Conservation (phyloP, 2,888 invertebrate species). For the Monochamus alternatus region DNA sequence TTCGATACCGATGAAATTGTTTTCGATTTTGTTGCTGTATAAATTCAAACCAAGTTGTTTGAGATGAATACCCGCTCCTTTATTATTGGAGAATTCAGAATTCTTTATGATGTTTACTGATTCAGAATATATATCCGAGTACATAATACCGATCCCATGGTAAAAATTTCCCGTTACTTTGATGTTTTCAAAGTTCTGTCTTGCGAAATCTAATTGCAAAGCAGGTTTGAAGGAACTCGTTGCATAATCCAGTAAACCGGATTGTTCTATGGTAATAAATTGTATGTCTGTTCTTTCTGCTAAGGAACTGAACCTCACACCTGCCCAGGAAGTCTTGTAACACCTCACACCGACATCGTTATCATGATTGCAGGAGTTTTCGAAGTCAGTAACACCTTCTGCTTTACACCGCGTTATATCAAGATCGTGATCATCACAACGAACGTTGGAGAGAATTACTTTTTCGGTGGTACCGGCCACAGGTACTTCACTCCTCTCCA, state of each 20-base stretch:
- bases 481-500: constrained; percentile 88
- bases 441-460: constrained; percentile 88
- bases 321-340: constrained; percentile 95
- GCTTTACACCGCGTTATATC: constrained; percentile 91
- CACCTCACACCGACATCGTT: constrained; percentile 92
- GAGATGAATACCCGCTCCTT: constrained; percentile 91
- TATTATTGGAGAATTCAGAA: constrained; percentile 88
- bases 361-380: constrained; percentile 90
- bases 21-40: constrained; percentile 84
- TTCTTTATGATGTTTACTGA: constrained; percentile 87
- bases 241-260: constrained; percentile 94
- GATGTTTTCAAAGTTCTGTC: constrained; percentile 87
- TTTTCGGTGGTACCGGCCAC: constrained; percentile 83
- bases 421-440: constrained; percentile 91
- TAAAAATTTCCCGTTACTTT: constrained; percentile 89
- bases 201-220: constrained; percentile 88
- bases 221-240: constrained; percentile 92
- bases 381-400: constrained; percentile 85
- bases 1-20: constrained; percentile 92
- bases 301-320: constrained; percentile 90
- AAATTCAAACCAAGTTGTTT: constrained; percentile 90
- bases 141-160: constrained; percentile 94
- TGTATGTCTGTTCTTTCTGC: constrained; percentile 91
- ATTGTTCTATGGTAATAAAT: constrained; percentile 90
- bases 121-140: constrained; percentile 94